Conservation (phyloP, 2,797 vertebrate species). For the Novumbra hubbsi region DNA sequence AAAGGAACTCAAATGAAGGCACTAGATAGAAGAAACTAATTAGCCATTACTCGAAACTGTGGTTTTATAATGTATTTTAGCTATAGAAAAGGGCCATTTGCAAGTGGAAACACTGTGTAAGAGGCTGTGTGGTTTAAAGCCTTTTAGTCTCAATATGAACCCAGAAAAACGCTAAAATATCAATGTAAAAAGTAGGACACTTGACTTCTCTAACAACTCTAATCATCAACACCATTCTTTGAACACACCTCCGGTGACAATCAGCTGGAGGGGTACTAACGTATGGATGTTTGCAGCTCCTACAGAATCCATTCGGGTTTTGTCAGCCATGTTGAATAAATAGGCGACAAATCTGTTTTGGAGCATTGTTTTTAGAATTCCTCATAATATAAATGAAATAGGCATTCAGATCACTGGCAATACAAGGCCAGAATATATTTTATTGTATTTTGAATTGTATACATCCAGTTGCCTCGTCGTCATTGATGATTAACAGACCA, state of each 20-base stretch:
- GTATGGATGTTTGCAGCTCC: not conserved
- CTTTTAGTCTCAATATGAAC: not conserved
- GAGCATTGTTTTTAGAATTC: not conserved
- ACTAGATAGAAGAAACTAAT: not conserved
- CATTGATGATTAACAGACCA: not conserved
- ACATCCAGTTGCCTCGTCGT: not conserved
- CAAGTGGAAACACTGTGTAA: not conserved
- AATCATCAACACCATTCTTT: slow-evolving; percentile 12
- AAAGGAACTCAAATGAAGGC: slow-evolving; percentile 41
- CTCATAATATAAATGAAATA: not conserved
- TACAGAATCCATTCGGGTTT: not conserved
- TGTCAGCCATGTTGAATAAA: not conserved
- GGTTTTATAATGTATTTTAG: not conserved
- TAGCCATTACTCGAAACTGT: not conserved
- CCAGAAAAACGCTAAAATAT: slow-evolving; percentile 18
- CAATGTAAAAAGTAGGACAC: slow-evolving; percentile 30
- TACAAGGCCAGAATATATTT: not conserved
- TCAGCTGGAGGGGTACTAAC: not conserved
- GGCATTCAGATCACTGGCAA: not conserved
- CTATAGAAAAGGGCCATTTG: not conserved
- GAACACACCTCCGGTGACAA: not conserved
- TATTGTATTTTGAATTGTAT: not conserved
- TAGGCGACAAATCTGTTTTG: not conserved
- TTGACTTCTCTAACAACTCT: not conserved
- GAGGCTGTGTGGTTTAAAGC: not conserved